Evolutionary conservation across 2,888 invertebrate species (phyloP).

Genomic region (Glyphotaelius pellucidus): DNA sequence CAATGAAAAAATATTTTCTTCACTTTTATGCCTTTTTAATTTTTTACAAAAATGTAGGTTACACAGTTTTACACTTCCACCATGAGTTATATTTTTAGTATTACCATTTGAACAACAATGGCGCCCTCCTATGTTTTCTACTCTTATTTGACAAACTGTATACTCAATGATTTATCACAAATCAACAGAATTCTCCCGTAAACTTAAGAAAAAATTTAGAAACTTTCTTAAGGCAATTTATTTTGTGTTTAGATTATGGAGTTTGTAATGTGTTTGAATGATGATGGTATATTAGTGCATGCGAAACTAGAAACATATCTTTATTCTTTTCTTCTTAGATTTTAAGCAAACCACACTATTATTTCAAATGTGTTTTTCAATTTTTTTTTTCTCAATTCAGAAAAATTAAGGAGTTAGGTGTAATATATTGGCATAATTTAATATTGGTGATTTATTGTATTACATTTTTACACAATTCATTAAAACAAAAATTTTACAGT

Average conservation of each 20-base stretch:
- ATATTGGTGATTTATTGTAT: neutral
- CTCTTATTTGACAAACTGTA: too few species aligned
- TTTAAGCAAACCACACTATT: constrained; percentile 11
- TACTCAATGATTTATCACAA: neutral
- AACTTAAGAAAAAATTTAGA: neutral
- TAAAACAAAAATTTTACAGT: neutral
- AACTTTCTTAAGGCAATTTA: neutral
- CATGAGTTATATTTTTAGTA: too few species aligned
- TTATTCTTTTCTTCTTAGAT: constrained; percentile 10
- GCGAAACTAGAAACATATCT: constrained; percentile 13
- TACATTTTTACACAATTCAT: neutral
- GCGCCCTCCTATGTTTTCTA: too few species aligned
- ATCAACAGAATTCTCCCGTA: neutral
- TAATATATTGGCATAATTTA: neutral
- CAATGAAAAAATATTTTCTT: too few species aligned
- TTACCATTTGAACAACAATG: too few species aligned
- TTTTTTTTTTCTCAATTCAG: neutral
- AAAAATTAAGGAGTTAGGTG: neutral
- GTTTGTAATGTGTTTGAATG: neutral
- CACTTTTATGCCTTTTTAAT: too few species aligned
- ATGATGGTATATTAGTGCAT: neutral
- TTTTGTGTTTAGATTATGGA: neutral
- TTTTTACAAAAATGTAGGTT: too few species aligned
- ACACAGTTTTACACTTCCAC: too few species aligned
- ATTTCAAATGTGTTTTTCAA: neutral